Evolutionary conservation across 2,888 invertebrate genomes (phyloP), one percentile per base, ranked within the genome.

Genomic region (Seira ritae): DNA sequence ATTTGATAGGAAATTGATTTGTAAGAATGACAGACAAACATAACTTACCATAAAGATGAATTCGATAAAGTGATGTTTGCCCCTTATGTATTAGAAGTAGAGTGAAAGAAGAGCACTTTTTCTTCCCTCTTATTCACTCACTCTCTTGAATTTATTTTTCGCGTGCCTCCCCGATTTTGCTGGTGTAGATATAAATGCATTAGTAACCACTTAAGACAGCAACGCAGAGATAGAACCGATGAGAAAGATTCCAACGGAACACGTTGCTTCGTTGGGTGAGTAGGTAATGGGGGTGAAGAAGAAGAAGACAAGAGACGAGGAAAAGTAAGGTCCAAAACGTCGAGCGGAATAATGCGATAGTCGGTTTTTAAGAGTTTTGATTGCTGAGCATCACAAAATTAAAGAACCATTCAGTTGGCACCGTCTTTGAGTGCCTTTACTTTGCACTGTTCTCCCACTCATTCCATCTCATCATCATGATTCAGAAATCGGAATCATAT

Each of bases 301-400:
- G 79, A 73, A 68, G 80, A 80, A 73, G 50, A 72, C 46, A 22
- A 62, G 67, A n/a, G 24, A 31, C 67, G 60, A 50, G 62, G 37
- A 62, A 12, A 68, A 69, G 55, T 55, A 55, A 70, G 69, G 69
- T 23, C 50, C 80, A 68, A 80, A 68, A 80, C 73, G 73, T 74
- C 80, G 72, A 80, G 80, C 80, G 73, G 80, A 80, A 80, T 80
- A 80, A 80, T 80, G 80, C 73, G 80, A 80, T 80, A 80, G 80
- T 80, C 69, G 80, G 80, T 80, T 80, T 80, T 80, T 80, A 80
- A 80, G 80, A 80, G 80, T 80, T 80, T 80, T 73, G 80, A 80
- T 80, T 80, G 80, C 80, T 80, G 80, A 80, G 80, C 80, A 80
- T 80, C 80, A 80, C 80, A 80, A 74, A 80, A 80, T 74, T 80